Evolutionary conservation across 2,113 vertebrate species (phyloP).

Genomic region (Lamprologus ornatipinnis): DNA sequence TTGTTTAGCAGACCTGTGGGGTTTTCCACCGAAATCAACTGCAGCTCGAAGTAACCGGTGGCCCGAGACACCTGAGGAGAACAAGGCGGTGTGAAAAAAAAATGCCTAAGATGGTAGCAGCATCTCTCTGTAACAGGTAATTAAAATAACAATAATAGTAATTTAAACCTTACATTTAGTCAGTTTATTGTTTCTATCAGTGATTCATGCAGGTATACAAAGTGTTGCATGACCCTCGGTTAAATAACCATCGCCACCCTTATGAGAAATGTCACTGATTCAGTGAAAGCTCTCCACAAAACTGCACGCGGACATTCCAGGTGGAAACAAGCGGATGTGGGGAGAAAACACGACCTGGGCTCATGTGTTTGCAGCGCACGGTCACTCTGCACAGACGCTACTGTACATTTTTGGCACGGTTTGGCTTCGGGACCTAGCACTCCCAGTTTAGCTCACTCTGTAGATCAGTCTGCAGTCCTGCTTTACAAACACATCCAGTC

Average conservation of each 20-base stretch:
- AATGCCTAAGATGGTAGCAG: neutral
- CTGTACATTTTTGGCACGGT: neutral
- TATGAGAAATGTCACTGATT: neutral
- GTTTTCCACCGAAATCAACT: constrained; percentile 86
- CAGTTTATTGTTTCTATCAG: neutral
- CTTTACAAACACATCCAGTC: neutral
- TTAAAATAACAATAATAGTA: neutral
- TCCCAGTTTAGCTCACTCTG: constrained; percentile 3
- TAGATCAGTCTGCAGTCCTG: neutral
- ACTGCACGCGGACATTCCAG: neutral
- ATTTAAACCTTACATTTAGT: neutral
- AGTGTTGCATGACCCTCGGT: neutral
- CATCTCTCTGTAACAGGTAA: neutral
- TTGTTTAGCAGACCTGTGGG: constrained; percentile 80
- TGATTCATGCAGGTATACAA: neutral
- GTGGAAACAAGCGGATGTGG: neutral
- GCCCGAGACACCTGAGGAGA: constrained; percentile 80
- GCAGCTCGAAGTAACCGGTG: constrained; percentile 93
- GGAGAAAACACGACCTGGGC: neutral
- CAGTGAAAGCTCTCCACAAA: neutral
- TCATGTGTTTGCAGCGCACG: neutral
- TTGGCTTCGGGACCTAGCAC: neutral
- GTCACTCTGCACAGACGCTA: neutral
- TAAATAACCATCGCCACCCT: neutral
- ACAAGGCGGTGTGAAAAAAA: neutral